Conservation (phyloP, 2,113 vertebrate species). For the Acrocephalus kingi region DNA sequence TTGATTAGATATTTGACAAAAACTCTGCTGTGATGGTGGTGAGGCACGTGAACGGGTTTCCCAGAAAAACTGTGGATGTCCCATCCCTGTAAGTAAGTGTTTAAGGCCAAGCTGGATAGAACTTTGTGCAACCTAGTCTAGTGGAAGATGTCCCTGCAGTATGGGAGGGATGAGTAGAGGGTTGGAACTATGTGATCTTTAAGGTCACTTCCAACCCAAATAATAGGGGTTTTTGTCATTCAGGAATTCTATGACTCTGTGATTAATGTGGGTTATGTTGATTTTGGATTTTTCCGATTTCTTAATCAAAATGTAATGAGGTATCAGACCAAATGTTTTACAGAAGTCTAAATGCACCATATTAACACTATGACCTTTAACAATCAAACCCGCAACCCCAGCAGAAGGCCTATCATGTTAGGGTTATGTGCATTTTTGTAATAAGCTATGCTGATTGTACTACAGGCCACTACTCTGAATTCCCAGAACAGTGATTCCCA, state of each 20-base stretch:
- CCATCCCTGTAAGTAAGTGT: too few species aligned
- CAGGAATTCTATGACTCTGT: neutral
- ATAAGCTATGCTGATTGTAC: neutral
- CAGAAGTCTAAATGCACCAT: neutral
- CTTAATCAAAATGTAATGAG: neutral
- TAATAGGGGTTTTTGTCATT: neutral
- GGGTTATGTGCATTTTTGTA: neutral
- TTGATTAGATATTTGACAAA: neutral
- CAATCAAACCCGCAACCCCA: neutral
- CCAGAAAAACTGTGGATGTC: neutral
- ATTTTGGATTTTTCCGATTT: neutral
- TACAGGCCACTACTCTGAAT: neutral
- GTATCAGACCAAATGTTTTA: neutral
- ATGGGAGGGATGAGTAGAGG: accelerated
- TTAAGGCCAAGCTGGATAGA: neutral
- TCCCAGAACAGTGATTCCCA: neutral
- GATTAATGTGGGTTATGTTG: neutral
- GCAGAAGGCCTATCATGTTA: neutral
- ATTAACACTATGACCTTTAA: neutral
- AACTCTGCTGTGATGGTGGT: neutral
- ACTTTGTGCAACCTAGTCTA: neutral
- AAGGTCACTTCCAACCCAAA: neutral
- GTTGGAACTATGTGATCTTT: neutral
- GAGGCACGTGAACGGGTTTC: neutral
- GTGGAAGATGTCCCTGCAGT: neutral